These are phyloP conservation scores for Aethina tumida DNA, from an alignment of 1,140 invertebrate species.

Conservation along the genomic window DNA sequence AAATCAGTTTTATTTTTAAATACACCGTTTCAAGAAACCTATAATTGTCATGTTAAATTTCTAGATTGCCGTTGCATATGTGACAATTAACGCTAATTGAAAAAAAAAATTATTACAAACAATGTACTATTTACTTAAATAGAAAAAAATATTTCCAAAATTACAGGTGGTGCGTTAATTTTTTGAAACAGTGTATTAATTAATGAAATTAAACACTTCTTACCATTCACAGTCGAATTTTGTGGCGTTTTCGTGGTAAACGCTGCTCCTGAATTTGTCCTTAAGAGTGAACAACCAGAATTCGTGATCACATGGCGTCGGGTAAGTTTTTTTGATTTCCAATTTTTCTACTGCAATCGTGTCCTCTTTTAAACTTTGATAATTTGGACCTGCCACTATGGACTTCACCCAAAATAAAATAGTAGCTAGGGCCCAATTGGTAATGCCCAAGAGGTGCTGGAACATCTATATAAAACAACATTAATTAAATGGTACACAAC, in stretches of 20 bases:
- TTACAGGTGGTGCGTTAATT: too few relatives aligned
- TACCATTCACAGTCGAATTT: slow-evolving; percentile 26
- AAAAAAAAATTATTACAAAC: slow-evolving; percentile 2
- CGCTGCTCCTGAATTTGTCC: slow-evolving; percentile 11
- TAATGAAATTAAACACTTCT: slow-evolving; percentile 3
- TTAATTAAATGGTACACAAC: slow-evolving; percentile 3
- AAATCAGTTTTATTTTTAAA: too few relatives aligned
- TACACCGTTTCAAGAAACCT: slow-evolving; percentile 22
- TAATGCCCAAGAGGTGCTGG: slow-evolving; percentile 15
- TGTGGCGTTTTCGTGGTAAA: slow-evolving; percentile 14
- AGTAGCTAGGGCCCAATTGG: slow-evolving; percentile 11
- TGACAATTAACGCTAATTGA: not conserved
- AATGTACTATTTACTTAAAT: slow-evolving; percentile 1
- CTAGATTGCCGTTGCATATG: not conserved
- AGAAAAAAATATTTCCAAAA: slow-evolving; percentile 3
- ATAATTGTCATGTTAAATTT: slow-evolving; percentile 29
- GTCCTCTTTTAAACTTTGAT: slow-evolving; percentile 22
- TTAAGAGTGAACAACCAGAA: slow-evolving; percentile 37
- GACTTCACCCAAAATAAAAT: slow-evolving; percentile 17
- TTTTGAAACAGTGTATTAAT: too few relatives aligned
- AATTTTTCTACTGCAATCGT: slow-evolving; percentile 30
- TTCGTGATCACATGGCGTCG: slow-evolving; percentile 69
- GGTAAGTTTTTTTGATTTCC: slow-evolving; percentile 46
- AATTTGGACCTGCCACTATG: slow-evolving; percentile 8
- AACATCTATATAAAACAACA: slow-evolving; percentile 14